Evolutionary conservation across 2,797 vertebrate species (phyloP).

Genomic region (Oreochromis mossambicus): DNA sequence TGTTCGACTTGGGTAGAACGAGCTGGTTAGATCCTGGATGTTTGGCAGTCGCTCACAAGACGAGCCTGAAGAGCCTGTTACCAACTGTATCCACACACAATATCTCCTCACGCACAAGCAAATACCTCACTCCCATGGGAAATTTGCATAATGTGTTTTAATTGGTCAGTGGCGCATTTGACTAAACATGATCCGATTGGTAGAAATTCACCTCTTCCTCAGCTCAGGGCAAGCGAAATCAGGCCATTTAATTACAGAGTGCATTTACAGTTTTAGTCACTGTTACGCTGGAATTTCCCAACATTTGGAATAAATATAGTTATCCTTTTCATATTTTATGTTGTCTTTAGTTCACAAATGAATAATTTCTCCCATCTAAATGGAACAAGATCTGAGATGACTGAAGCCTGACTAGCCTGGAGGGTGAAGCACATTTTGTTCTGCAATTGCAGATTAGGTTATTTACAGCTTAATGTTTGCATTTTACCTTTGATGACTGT

Average conservation of each 20-base stretch:
- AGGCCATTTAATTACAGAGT: neutral
- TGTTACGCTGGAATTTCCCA: neutral
- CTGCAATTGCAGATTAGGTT: neutral
- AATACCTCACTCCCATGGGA: neutral
- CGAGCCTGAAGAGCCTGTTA: neutral
- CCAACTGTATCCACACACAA: neutral
- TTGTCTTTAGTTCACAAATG: neutral
- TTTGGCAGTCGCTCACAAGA: neutral
- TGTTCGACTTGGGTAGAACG: neutral
- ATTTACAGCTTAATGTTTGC: neutral
- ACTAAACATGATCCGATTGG: neutral
- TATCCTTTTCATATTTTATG: rapidly evolving
- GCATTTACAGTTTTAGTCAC: neutral
- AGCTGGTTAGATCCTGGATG: neutral
- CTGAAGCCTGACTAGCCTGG: neutral
- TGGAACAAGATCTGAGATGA: neutral
- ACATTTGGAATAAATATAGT: neutral
- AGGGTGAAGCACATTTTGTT: neutral
- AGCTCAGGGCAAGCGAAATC: rapidly evolving
- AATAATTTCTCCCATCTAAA: neutral
- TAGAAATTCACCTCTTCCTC: neutral
- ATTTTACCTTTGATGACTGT: neutral
- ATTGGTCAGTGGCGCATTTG: neutral
- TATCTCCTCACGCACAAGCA: neutral
- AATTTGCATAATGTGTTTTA: rapidly evolving